Conservation (phyloP, 2,113 vertebrate species). For the Sylvilagus bachmani region DNA sequence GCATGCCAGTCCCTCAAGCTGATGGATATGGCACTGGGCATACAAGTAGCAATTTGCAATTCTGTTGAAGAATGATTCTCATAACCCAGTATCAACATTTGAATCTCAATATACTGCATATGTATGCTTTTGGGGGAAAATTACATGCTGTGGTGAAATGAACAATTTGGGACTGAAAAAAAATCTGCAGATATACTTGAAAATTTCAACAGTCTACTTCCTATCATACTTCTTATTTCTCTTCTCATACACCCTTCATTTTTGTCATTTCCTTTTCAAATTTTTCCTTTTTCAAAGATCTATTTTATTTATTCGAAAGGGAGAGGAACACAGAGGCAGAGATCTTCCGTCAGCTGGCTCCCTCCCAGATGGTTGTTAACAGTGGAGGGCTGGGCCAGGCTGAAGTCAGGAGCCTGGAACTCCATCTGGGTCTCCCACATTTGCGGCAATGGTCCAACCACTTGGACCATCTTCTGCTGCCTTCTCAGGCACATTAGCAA, state of each 20-base stretch:
- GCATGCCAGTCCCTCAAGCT: not conserved
- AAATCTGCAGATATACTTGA: not conserved
- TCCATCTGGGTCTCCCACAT: too few species aligned
- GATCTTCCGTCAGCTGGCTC: too few species aligned
- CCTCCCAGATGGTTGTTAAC: too few species aligned
- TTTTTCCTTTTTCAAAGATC: too few species aligned
- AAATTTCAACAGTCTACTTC: constrained; percentile 4
- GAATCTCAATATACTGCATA: constrained; percentile 39
- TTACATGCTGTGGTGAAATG: constrained; percentile 25
- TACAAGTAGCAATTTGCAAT: constrained; percentile 32
- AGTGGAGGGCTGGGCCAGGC: too few species aligned
- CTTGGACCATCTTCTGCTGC: too few species aligned
- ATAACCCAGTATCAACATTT: constrained; percentile 24
- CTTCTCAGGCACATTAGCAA: too few species aligned
- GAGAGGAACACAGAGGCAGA: too few species aligned
- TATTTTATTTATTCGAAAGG: too few species aligned
- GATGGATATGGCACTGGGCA: not conserved
- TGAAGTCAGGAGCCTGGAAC: too few species aligned
- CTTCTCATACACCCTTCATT: not conserved
- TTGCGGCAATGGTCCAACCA: too few species aligned
- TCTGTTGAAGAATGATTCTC: constrained; percentile 51
- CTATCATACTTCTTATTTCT: not conserved
- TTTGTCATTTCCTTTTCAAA: not conserved
- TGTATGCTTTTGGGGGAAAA: not conserved
- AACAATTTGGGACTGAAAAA: constrained; percentile 42